phyloP scores from a whole-genome alignment of 2,888 invertebrate species.

The Neoitamus cyanurus region DNA sequence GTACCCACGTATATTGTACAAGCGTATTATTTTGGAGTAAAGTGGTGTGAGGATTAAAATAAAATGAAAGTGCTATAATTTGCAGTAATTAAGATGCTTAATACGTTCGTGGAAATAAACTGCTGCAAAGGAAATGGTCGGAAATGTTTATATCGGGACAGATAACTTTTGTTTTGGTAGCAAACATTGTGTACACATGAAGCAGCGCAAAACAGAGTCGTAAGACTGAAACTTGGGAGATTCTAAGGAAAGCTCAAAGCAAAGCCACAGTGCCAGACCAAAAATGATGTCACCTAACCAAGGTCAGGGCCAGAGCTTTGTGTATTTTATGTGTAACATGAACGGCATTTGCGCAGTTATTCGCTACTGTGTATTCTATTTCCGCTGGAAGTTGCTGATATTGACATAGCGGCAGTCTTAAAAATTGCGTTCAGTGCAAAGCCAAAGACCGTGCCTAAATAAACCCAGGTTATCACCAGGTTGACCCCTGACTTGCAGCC shows the following conservation, averaged over 20 bases:
- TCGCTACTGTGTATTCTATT: conserved; percentile 9
- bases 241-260: conserved; percentile 7
- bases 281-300: conserved; percentile 28
- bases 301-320: conserved; percentile 12
- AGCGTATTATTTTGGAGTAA: too few species aligned
- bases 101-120: too few species aligned
- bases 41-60: too few species aligned
- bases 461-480: background rate
- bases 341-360: conserved; percentile 13
- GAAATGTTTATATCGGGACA: background rate
- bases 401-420: background rate
- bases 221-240: background rate
- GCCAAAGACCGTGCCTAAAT: background rate
- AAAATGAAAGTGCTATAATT: too few species aligned
- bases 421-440: background rate
- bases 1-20: too few species aligned
- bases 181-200: background rate
- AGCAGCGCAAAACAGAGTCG: background rate
- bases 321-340: background rate
- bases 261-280: background rate
- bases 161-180: background rate
- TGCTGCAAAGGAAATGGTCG: too few species aligned
- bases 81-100: too few species aligned
- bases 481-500: background rate
- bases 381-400: background rate